Conservation (phyloP, 2,797 vertebrate species). For the Premnoplex brunnescens region DNA sequence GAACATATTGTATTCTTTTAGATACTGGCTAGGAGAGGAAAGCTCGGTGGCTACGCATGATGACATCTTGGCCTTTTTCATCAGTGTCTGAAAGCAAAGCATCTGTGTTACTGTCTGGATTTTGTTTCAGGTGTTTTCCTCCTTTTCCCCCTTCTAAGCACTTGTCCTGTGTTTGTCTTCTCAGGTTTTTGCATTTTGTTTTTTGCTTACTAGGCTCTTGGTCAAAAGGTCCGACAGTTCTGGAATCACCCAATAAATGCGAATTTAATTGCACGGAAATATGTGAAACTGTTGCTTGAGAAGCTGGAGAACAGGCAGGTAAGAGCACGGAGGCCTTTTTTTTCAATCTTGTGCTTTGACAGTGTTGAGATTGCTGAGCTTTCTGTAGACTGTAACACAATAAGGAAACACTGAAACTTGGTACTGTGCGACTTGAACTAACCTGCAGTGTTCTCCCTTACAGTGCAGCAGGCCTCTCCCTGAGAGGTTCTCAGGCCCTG, state of each 20-base stretch:
- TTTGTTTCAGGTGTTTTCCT: not conserved
- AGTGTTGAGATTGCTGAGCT: not conserved
- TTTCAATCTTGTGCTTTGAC: not conserved
- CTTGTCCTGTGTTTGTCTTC: not conserved
- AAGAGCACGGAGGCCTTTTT: not conserved
- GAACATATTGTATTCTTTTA: not conserved
- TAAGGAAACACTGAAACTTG: not conserved
- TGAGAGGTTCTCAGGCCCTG: slow-evolving; percentile 38
- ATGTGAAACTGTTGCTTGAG: slow-evolving; percentile 68
- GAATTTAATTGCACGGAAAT: slow-evolving; percentile 71
- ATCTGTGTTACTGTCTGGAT: not conserved
- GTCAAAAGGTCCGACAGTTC: slow-evolving; percentile 69
- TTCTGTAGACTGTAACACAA: not conserved
- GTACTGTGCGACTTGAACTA: not conserved
- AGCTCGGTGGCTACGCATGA: not conserved
- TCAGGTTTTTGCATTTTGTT: not conserved
- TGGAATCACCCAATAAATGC: slow-evolving; percentile 78
- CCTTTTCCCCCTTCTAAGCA: not conserved
- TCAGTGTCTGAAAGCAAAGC: not conserved
- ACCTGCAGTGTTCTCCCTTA: slow-evolving; percentile 10
- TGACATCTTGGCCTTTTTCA: not conserved
- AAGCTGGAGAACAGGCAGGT: slow-evolving; percentile 73
- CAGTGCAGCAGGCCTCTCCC: slow-evolving; percentile 66
- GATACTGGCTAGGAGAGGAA: not conserved
- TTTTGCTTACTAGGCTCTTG: slow-evolving; percentile 65